These are phyloP conservation scores for Echeneis naucrates DNA, from an alignment of 2,797 vertebrate genomes.

Conservation along the genomic window DNA sequence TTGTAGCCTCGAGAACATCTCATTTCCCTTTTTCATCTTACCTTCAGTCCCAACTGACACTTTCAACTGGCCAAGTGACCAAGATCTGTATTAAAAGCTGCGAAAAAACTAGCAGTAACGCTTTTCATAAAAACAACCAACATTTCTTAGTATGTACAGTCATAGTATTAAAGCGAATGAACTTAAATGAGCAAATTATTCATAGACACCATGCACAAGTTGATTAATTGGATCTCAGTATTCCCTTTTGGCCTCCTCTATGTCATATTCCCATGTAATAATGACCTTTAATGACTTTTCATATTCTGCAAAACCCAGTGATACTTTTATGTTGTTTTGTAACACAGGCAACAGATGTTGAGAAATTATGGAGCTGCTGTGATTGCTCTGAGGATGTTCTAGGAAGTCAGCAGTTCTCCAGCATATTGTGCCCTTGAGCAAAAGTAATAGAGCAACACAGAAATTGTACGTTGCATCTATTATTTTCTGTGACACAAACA, in stretches of 20 bases:
- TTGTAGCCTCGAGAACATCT: too few species aligned
- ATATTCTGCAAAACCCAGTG: constrained; percentile 26
- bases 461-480: constrained; percentile 64
- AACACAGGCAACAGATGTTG: constrained; percentile 67
- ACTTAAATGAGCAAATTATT: neutral
- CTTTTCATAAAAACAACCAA: too few species aligned
- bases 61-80: neutral
- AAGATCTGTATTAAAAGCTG: neutral
- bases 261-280: neutral
- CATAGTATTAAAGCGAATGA: neutral
- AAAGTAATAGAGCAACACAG: constrained; percentile 56
- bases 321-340: constrained; percentile 51
- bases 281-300: constrained; percentile 18
- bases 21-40: too few species aligned
- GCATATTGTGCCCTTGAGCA: constrained; percentile 66
- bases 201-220: neutral
- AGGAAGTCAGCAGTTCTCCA: constrained; percentile 66
- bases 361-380: constrained; percentile 61
- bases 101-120: too few species aligned
- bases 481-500: constrained; percentile 73
- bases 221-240: constrained; percentile 2
- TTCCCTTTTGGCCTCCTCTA: neutral
- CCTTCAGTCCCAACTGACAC: neutral
- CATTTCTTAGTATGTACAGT: neutral
- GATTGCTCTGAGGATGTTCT: constrained; percentile 67